Conservation (phyloP, 2,113 vertebrate genomes). For the Indicator maculatus region DNA sequence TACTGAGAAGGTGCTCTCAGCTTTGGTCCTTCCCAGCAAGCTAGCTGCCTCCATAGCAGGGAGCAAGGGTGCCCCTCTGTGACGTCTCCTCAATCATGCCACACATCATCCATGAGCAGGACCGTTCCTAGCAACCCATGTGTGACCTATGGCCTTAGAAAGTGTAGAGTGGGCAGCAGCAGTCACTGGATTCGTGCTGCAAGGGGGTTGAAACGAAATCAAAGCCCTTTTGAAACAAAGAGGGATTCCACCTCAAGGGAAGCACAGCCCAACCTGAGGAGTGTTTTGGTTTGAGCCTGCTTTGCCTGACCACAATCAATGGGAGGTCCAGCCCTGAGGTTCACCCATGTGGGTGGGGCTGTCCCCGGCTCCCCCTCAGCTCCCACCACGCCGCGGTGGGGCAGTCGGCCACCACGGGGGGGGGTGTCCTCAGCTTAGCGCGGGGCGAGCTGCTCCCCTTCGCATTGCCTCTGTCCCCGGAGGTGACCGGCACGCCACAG, state of each 20-base stretch:
- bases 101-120: fast-evolving
- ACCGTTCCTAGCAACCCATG: fast-evolving
- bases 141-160: fast-evolving
- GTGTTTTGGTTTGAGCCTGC: fast-evolving
- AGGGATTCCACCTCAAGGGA: neutral
- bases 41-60: fast-evolving
- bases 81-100: neutral
- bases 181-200: neutral
- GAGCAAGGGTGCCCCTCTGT: fast-evolving
- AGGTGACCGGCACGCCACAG: too few species aligned
- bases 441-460: fast-evolving
- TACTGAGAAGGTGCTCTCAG: too few species aligned
- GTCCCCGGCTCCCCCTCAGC: neutral
- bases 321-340: fast-evolving
- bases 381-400: fast-evolving
- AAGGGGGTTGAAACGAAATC: fast-evolving
- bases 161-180: fast-evolving
- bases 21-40: neutral
- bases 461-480: neutral
- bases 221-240: too few species aligned
- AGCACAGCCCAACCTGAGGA: fast-evolving
- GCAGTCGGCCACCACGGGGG: neutral
- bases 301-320: fast-evolving
- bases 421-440: fast-evolving
- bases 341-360: fast-evolving